Conservation (phyloP, 1,140 invertebrate species). For the Pararge aegeria region DNA sequence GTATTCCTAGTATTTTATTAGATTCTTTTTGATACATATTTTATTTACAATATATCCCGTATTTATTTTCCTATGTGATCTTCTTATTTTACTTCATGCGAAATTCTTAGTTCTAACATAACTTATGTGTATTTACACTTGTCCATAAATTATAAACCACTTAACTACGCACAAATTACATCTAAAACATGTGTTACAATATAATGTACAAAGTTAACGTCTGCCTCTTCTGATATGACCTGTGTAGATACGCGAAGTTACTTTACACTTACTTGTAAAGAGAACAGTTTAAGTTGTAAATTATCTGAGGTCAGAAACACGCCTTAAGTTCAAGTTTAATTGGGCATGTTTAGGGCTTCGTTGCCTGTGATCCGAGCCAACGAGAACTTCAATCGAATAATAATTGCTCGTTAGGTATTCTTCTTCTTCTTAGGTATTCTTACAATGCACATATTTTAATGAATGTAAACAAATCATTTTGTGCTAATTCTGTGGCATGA, state of each 20-base stretch:
- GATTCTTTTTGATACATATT: not conserved
- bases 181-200: slow-evolving; percentile 45
- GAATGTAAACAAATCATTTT: too few species aligned
- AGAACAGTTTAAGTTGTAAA: slow-evolving; percentile 64
- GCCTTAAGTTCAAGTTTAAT: slow-evolving; percentile 39
- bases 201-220: slow-evolving; percentile 47
- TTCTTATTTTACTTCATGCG: slow-evolving; percentile 1
- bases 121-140: too few species aligned
- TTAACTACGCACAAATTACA: slow-evolving; percentile 36
- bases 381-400: slow-evolving; percentile 38
- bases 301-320: slow-evolving; percentile 60
- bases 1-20: slow-evolving; percentile 31
- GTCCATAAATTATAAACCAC: slow-evolving; percentile 16
- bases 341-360: slow-evolving; percentile 52
- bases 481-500: too few species aligned
- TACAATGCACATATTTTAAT: too few species aligned
- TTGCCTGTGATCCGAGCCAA: slow-evolving; percentile 39
- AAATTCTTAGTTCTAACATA: too few species aligned
- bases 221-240: slow-evolving; percentile 60
- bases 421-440: too few species aligned
- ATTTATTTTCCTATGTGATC: not conserved
- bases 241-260: slow-evolving; percentile 32
- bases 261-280: slow-evolving; percentile 38
- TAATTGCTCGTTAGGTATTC: not conserved
- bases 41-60: not conserved